phyloP scores from a whole-genome alignment of 2,113 vertebrate species.

The Connochaetes taurinus region DNA sequence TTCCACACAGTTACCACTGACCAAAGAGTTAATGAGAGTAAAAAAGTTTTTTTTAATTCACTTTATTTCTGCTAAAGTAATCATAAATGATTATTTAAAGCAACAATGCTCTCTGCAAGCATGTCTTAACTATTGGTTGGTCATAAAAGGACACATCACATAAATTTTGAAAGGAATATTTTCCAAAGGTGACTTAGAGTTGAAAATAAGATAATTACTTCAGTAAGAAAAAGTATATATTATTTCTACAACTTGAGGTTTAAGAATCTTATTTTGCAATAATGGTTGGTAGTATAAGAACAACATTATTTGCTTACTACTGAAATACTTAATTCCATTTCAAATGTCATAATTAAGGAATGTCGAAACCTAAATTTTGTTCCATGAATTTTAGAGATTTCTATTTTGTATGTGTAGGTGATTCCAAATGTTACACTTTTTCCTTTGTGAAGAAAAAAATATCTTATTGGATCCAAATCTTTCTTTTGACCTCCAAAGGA shows the following conservation, averaged over 20 bases:
- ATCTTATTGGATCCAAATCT: neutral
- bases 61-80: neutral
- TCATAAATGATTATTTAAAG: neutral
- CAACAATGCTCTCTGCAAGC: neutral
- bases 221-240: neutral
- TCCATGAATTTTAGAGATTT: neutral
- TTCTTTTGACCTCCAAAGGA: neutral
- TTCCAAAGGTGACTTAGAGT: neutral
- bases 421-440: neutral
- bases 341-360: neutral
- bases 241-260: neutral
- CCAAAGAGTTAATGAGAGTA: neutral
- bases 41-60: neutral
- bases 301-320: neutral
- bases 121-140: neutral
- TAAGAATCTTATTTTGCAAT: neutral
- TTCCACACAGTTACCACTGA: neutral
- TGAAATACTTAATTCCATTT: neutral
- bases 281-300: neutral
- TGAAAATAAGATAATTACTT: constrained; percentile 10
- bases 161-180: neutral
- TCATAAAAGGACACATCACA: neutral
- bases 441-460: neutral
- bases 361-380: neutral
- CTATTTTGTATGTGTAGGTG: neutral